Base-by-base conservation (phyloP, 2,113 vertebrate genomes). In the Hucho hucho region DNA sequence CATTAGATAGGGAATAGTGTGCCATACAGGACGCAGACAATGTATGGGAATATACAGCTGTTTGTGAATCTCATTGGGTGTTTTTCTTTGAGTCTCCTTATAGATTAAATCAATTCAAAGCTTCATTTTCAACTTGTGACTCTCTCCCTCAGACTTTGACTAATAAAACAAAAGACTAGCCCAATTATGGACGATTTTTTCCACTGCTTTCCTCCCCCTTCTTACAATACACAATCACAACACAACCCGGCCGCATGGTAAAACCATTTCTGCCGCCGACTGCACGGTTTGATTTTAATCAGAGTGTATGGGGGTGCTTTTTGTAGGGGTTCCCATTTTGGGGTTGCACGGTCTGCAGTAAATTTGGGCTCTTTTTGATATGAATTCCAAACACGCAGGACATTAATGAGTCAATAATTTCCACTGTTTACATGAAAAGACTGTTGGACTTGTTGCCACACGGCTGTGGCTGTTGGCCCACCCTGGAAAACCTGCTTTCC, bases 251-350 rank as follows among this genome's bases (percentile, higher is more conserved):
- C 32, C 75, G 70, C 66, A 75, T 72, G 75, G 79, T 75, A 80
- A 75, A 68, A 78, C 49, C 5, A 76, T 76, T 73, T 73, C 43
- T 75, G 70, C 68, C 70, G 65, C 49, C 25, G 69, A 64, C 76
- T 71, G 73, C 66, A 76, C 70, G n/a, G 47, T 81, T 76, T 79
- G 63, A 77, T 77, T 87, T 79, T 68, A 81, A 72, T 73, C 75
- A 66, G 66, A 82, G 43, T 29, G 29, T 43, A 81, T 26, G 72
- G 49, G 65, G 28, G 65, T 58, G 64, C 56, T 69, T 25, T 18
- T 75, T 75, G 28, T 37, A 53, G 78, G 24, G 64, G 65, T 64
- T 59, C 59, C 75, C 63, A 76, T 29, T 77, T 81, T 75, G 65
- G 29, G 70, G 75, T 78, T 58, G 46, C 26, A 70, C 43, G 68